Base-by-base conservation (phyloP, 2,797 vertebrate species). In the Sebastes dallii region DNA sequence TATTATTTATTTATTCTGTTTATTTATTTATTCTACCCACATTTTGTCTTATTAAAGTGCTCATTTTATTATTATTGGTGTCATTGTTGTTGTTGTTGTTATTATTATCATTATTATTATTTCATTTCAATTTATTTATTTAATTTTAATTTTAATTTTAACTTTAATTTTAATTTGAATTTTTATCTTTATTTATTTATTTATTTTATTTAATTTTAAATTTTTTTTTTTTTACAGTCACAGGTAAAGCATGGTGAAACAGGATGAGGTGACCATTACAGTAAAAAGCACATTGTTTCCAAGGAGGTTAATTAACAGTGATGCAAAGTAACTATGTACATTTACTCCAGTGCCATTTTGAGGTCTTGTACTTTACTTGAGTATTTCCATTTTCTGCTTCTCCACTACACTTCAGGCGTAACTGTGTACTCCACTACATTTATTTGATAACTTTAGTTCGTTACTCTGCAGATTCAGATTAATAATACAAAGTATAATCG, bases 171-270 rank as follows among this genome's bases (percentile, higher is more conserved):
- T 8, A 32, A 32, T 30, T 30, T 34, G 0, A 11, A 34, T 34
- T 11, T 34, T 34, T 11, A 34, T 34, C 10, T 11, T 34, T 10
- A 34, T 34, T 34, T 10, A 36, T 52, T 54, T 54, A 10, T 22
- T 10, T n/a, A 54, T 54, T 54, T n/a, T 0, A 13, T 36, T 36
- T 5, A 0, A 10, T n/a, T 11, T 4, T 1, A 1, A 12, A 3
- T 9, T n/a, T n/a, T 14, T 2, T 34, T 20, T 20, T 30, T 50
- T 25, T 58, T 8, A 56, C 30, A 36, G 30, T 55, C 22, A 20
- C 67, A 25, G 29, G 56, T 8, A 2, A 14, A n/a, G 10, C 0
- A 7, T 46, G 20, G 25, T 66, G 6, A 6, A 50, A 27, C 42
- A 29, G 20, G 46, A 55, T 22, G 50, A 68, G 25, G 46, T 56